phyloP scores from a whole-genome alignment of 1,140 invertebrate genomes.

The Drosophila arizonae region DNA sequence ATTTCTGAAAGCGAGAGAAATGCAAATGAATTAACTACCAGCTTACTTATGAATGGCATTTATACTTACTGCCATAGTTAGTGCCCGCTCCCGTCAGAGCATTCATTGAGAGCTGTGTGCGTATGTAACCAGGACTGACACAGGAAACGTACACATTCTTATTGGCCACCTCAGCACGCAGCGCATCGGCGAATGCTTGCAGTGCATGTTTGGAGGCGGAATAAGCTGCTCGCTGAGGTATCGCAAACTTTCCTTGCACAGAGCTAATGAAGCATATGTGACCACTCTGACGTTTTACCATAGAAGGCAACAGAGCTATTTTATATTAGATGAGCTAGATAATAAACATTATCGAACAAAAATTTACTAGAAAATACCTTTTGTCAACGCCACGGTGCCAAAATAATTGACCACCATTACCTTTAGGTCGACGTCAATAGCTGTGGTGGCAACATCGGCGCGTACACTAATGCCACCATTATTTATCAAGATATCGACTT shows the following conservation, averaged over 20 bases:
- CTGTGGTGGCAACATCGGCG: conserved; percentile 89
- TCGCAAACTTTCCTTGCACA: conserved; percentile 94
- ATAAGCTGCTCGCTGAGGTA: conserved; percentile 95
- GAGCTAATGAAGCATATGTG: conserved; percentile 96
- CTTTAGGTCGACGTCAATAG: conserved; percentile 92
- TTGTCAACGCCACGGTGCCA: conserved; percentile 94
- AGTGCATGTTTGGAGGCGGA: conserved; percentile 97
- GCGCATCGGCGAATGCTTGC: conserved; percentile 93
- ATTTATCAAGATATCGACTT: conserved; percentile 95
- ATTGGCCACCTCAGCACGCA: conserved; percentile 90
- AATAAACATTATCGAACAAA: neutral
- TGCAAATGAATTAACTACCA: neutral
- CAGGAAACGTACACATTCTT: conserved; percentile 91
- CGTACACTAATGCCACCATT: conserved; percentile 95
- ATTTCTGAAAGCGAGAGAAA: conserved; percentile 63
- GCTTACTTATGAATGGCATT: neutral
- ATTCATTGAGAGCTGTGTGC: conserved; percentile 94
- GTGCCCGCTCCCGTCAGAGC: conserved; percentile 91
- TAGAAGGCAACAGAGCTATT: conserved; percentile 91
- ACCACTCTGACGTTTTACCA: conserved; percentile 90
- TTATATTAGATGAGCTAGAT: neutral
- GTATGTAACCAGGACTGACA: conserved; percentile 94
- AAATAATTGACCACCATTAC: conserved; percentile 98
- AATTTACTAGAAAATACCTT: conserved; percentile 86
- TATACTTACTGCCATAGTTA: conserved; percentile 88